Evolutionary conservation across 2,888 invertebrate species (phyloP).

Genomic region (Scrobipalpa costella): DNA sequence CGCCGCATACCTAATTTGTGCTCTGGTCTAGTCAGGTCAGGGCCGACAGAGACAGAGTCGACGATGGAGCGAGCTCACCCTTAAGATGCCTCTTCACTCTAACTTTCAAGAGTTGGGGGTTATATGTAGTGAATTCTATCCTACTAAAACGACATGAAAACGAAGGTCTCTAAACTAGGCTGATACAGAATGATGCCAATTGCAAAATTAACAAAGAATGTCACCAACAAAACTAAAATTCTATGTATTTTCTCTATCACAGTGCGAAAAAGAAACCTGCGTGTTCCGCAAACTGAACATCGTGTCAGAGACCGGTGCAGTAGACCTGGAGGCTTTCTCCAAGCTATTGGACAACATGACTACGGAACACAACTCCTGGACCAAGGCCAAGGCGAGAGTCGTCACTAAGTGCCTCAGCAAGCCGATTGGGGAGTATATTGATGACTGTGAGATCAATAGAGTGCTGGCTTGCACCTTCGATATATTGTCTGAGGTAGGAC

Average conservation of each 20-base stretch:
- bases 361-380: slow-evolving; percentile 51
- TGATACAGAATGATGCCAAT: no score
- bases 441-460: slow-evolving; percentile 63
- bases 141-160: no score
- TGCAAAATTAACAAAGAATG: no score
- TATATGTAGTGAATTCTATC: no score
- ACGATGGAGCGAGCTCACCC: no score
- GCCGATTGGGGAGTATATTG: slow-evolving; percentile 46
- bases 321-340: slow-evolving; percentile 55
- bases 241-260: slow-evolving; percentile 40
- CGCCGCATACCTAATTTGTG: no score
- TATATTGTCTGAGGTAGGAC: slow-evolving; percentile 64
- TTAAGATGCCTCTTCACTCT: no score
- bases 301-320: slow-evolving; percentile 44
- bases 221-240: not conserved
- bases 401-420: slow-evolving; percentile 60
- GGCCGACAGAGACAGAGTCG: no score
- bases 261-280: slow-evolving; percentile 66
- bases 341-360: slow-evolving; percentile 63
- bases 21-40: no score
- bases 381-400: slow-evolving; percentile 59
- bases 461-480: slow-evolving; percentile 65
- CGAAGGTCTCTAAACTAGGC: no score
- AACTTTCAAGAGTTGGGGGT: no score
- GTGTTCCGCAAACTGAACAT: slow-evolving; percentile 61